These are phyloP conservation scores for Calameuta pallipes DNA, from an alignment of 2,888 invertebrate species.

Conservation along the genomic window DNA sequence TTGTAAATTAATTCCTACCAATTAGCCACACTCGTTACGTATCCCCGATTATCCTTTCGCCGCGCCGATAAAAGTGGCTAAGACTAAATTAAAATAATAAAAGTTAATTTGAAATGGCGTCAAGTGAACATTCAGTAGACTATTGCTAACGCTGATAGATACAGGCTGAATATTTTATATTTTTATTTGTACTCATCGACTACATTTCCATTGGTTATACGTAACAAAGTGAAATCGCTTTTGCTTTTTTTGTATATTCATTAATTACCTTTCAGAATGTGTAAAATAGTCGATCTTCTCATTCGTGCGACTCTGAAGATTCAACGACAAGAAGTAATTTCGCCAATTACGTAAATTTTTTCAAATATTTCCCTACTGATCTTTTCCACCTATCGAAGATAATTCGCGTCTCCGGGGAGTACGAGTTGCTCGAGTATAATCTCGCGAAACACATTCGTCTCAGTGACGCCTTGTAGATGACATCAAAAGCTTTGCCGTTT, in stretches of 20 bases:
- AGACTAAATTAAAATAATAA: neutral
- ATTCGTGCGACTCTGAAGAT: neutral
- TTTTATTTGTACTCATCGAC: neutral
- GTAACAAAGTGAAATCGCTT: neutral
- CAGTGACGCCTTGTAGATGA: neutral
- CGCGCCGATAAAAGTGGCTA: neutral
- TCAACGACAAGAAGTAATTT: neutral
- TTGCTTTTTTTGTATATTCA: neutral
- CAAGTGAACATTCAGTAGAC: neutral
- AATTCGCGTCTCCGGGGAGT: neutral
- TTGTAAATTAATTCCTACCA: neutral
- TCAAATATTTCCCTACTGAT: neutral
- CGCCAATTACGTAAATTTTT: neutral
- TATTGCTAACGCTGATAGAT: neutral
- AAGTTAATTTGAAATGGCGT: neutral
- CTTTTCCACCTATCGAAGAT: neutral
- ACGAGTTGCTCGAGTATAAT: neutral
- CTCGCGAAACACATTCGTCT: neutral
- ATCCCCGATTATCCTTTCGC: neutral
- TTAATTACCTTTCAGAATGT: neutral
- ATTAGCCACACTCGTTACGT: neutral
- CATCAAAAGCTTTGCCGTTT: neutral
- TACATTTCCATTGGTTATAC: neutral
- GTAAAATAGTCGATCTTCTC: neutral
- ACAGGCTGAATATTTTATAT: neutral